Percentiles rank a stretch among this genome's conserved stretches.
phyloP scores from a whole-genome alignment of 53 echinoderm and acorn worm species.

The Hippasteria phrygiana region DNA sequence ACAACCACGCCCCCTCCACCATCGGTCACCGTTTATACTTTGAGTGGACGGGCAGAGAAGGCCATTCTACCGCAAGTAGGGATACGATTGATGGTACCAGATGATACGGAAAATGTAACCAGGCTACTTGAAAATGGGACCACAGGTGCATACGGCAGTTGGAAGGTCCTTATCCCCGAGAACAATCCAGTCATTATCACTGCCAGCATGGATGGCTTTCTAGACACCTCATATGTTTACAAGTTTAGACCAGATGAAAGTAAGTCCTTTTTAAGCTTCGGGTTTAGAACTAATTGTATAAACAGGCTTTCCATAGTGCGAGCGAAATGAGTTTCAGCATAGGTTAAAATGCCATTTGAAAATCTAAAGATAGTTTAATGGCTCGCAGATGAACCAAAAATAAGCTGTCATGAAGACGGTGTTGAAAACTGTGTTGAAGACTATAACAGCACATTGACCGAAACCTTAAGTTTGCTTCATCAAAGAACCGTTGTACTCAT shows the following conservation, averaged over 20 bases:
- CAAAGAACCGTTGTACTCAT: too few species aligned
- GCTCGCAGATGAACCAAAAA: too few species aligned
- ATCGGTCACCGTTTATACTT: conserved; percentile 16
- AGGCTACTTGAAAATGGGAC: conserved; percentile 16
- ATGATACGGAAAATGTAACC: conserved; percentile 21
- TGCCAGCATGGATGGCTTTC: conserved; percentile 30
- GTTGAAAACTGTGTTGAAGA: too few species aligned
- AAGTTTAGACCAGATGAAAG: conserved; percentile 56
- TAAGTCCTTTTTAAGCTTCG: conserved; percentile 59
- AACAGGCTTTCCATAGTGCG: neutral
- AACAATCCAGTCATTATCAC: conserved; percentile 54
- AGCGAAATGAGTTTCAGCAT: neutral
- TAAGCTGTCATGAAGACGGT: too few species aligned
- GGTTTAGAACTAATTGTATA: too few species aligned
- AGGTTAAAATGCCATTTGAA: too few species aligned
- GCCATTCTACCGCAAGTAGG: conserved; percentile 54
- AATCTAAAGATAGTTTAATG: too few species aligned
- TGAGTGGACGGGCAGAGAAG: conserved; percentile 11
- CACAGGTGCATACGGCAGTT: conserved; percentile 42
- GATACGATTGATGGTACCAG: conserved; percentile 48
- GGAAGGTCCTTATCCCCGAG: conserved; percentile 39
- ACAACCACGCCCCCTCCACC: conserved; percentile 65
- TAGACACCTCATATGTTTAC: conserved; percentile 64
- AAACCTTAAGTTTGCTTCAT: too few species aligned
- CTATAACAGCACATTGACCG: too few species aligned